Base-by-base conservation (phyloP, 2,888 invertebrate species). In the Cephus nigrinus region DNA sequence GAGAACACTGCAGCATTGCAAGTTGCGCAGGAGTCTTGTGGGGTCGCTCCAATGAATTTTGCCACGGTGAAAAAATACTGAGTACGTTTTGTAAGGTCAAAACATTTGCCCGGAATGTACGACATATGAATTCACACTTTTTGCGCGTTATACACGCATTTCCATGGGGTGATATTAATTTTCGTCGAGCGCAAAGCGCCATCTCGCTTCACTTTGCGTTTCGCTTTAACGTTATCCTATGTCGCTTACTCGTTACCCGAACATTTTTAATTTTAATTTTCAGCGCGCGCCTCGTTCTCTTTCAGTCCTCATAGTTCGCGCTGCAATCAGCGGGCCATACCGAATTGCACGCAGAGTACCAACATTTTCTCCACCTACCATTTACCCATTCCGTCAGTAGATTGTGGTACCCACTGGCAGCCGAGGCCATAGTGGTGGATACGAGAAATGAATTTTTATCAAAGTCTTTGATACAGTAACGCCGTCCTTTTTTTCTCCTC, bases 251-350 rank as follows among this genome's bases (percentile, higher is more conserved):
- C 87, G 85, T 87, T 88, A 87, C 79, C 82, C 78, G 76, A 82
- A 84, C 81, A 86, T 88, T 88, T 87, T 87, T 86, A 86, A 88
- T 87, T 88, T 87, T 84, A 86, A 87, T 88, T 88, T 84, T 79
- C 76, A 69, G 31, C 69, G 40, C 68, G 36, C 36, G 40, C 68
- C 31, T 68, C 76, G 36, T 75, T 35, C 75, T 55, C 55, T 23
- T 55, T 55, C 40, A 23, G 40, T 23, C 23, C 40, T 15, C 77
- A 69, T 5, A 23, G 40, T 55, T 55, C 40, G 40, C 23, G 40
- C 40, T 55, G 40, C 40, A 55, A 55, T 55, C 40, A 55, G 40
- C 40, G 23, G 5, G 40, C 40, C 23, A 23, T 55, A 23, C 40
- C 40, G 40, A 55, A 55, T 55, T 55, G 40, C 40, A 55, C 23